Conservation (phyloP, 2,888 invertebrate genomes). For the Noctua janthe region DNA sequence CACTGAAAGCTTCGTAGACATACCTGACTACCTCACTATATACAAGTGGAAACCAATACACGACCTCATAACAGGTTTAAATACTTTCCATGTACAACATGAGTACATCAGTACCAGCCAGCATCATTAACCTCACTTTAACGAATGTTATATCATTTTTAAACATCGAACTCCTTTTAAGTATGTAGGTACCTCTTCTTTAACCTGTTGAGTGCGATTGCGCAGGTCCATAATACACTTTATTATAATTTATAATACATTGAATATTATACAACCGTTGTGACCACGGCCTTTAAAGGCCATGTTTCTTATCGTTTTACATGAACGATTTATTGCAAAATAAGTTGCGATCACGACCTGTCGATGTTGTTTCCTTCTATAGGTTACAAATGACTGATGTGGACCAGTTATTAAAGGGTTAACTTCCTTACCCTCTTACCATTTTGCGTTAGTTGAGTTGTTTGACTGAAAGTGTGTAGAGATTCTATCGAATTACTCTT, state of each 20-base stretch:
- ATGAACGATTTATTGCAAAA: slow-evolving; percentile 72
- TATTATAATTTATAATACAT: slow-evolving; percentile 45
- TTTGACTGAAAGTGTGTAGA: not conserved
- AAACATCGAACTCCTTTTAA: slow-evolving; percentile 29
- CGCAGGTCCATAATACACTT: slow-evolving; percentile 25
- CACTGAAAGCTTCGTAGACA: not conserved
- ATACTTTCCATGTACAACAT: slow-evolving; percentile 39
- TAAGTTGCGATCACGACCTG: slow-evolving; percentile 61
- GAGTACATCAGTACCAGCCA: slow-evolving; percentile 1
- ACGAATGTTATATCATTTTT: slow-evolving; percentile 38
- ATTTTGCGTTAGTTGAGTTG: not conserved
- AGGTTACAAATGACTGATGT: slow-evolving; percentile 44
- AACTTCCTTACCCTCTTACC: slow-evolving; percentile 13
- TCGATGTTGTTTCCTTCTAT: slow-evolving; percentile 53
- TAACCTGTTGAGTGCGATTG: slow-evolving; percentile 36
- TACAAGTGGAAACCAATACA: slow-evolving; percentile 11
- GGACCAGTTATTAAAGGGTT: slow-evolving; percentile 30
- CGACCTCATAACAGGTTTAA: slow-evolving; percentile 22
- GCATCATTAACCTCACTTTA: slow-evolving; percentile 6
- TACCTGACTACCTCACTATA: slow-evolving; percentile 1
- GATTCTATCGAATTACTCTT: not conserved
- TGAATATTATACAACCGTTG: slow-evolving; percentile 63
- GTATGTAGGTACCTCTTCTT: slow-evolving; percentile 25
- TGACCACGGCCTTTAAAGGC: slow-evolving; percentile 73
- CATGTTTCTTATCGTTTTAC: slow-evolving; percentile 61